Evolutionary conservation across 2,113 vertebrate species (phyloP), one percentile per base, ranked within the genome.

Genomic region (Aldabrachelys gigantea): DNA sequence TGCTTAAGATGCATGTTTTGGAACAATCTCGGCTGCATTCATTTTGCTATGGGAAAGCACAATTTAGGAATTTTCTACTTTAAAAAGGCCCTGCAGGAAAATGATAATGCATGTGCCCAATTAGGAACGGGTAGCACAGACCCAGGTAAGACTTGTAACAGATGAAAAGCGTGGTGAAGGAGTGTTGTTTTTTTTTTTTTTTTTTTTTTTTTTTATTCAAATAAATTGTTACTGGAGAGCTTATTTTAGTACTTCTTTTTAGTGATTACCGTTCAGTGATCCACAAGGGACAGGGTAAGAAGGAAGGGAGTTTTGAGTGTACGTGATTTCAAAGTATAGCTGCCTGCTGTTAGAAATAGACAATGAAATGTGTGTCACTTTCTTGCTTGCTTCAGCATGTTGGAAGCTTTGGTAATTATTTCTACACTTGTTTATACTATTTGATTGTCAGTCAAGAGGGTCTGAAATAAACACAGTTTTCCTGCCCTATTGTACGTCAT

Each of bases 31-130:
- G 99, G 99, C 80, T 99, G 99, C 96, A 99, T 99, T 95, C 99
- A 99, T 97, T 99, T 99, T 97, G 99, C 99, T 53, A 99, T 99
- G 99, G 99, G 99, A 94, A 99, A 99, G 96, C 99, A 99, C 98
- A 99, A 99, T 78, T 98, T 99, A 69, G 99, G 99, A 65, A 99
- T 99, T 96, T 99, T 99, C 98, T 99, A 99, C 97, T 99, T 99
- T 97, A 99, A 99, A 98, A 99, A 99, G 97, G 99, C 99, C 5
- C 98, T 99, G 54, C 99, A 99, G 97, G 99, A 99, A 97, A 99
- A 99, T 0, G 99, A 99, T 95, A 98, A 98, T 88, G 99, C 99
- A 0, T 99, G 99, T 94, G 99, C 99, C 35, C 99, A 99, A 95
- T 98, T 99, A 83, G 98, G 99, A 78, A 98, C 98, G 0, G 98